Base-by-base conservation (phyloP, 2,888 invertebrate genomes). In the Apotomis capreana region DNA sequence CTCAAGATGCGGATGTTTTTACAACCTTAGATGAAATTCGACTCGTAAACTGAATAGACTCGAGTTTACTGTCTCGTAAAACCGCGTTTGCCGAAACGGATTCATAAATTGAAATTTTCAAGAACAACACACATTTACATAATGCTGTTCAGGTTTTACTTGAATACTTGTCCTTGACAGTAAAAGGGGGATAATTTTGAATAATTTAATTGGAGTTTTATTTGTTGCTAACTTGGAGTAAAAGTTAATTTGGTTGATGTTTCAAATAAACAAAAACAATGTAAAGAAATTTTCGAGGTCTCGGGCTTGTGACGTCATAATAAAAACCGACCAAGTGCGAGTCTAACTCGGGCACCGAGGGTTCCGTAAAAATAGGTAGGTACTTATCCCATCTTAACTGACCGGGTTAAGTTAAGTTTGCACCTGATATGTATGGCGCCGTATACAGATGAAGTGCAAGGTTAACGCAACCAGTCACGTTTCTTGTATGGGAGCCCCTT, bases 21-120 rank as follows among this genome's bases (percentile, higher is more conserved):
- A 70, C 67, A 70, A 49, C 70, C 61, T 60, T 3, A 61, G 61
- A 89, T 88, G 87, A 89, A 89, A 87, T 87, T 86, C 85, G 80
- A 84, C 83, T 83, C 87, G 80, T 90, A 89, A 90, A 90, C 85
- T 83, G 83, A 88, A 87, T 87, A 84, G 84, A 86, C 83, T 84
- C 76, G 79, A 80, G 77, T 89, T 89, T 89, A 89, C 82, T 79
- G 77, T 82, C 78, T 85, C 87, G 83, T 89, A 89, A 90, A 88
- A 74, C 77, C 74, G 55, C 77, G 74, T 76, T 73, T 78, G 80
- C 79, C 10, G 37, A 55, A 44, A 49, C 61, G 54, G 46, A 49
- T 55, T 61, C 64, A 74, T 76, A 74, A 76, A 76, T 75, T 75
- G 74, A 75, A 72, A 70, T 69, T 71, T 75, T 74, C 62, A 60